Evolutionary conservation across 2,797 vertebrate genomes (phyloP).

Genomic region (Syngnathus rostellatus): DNA sequence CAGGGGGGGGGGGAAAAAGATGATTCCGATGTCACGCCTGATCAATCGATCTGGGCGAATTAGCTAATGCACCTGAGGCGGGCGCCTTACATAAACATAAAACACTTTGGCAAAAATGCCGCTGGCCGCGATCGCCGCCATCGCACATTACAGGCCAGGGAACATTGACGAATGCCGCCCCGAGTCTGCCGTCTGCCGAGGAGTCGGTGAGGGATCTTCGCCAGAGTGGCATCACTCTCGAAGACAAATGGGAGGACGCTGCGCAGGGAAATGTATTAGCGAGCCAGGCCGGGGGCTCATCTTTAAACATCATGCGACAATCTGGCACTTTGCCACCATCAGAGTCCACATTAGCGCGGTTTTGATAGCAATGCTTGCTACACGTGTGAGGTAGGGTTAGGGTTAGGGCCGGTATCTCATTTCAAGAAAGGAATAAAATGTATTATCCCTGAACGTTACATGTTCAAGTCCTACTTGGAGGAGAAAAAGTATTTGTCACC

Average conservation of each 20-base stretch:
- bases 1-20: not conserved
- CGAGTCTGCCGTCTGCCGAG: slow-evolving; percentile 4
- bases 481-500: too few species aligned
- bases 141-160: not conserved
- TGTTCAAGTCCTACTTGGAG: too few species aligned
- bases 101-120: slow-evolving; percentile 9
- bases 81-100: slow-evolving; percentile 28
- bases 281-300: slow-evolving; percentile 28
- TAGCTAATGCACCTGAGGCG: slow-evolving; percentile 49
- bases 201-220: slow-evolving; percentile 19
- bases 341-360: not conserved
- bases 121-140: not conserved
- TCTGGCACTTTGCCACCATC: not conserved
- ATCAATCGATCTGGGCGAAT: slow-evolving; percentile 49
- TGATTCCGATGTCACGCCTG: slow-evolving; percentile 45
- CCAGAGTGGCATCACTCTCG: slow-evolving; percentile 17
- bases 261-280: slow-evolving; percentile 15
- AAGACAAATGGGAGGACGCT: slow-evolving; percentile 10
- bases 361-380: not conserved
- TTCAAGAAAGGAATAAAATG: not conserved
- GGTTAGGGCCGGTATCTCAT: not conserved
- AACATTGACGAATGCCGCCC: slow-evolving; percentile 4
- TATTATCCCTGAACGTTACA: too few species aligned
- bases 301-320: slow-evolving; percentile 18
- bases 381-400: not conserved